These are phyloP conservation scores for Anguilla japonica DNA, from an alignment of 2,113 vertebrate genomes.

Conservation along the genomic window DNA sequence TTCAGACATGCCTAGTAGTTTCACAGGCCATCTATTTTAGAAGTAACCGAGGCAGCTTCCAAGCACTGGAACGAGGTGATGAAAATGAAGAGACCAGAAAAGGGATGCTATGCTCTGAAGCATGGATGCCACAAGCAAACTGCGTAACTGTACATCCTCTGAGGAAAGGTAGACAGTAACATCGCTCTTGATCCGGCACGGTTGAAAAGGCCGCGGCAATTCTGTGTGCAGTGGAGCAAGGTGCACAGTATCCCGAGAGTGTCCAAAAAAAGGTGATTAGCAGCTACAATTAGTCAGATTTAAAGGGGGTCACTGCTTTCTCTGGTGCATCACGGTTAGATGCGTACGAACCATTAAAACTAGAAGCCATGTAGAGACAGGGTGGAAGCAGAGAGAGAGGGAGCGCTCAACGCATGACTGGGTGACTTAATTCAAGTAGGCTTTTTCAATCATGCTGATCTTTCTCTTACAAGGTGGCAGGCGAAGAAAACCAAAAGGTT, in stretches of 20 bases:
- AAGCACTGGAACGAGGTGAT: not conserved
- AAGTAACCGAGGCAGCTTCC: not conserved
- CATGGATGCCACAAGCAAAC: not conserved
- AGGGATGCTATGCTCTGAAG: not conserved
- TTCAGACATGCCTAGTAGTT: not conserved
- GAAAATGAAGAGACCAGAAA: not conserved
- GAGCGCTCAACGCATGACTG: not conserved
- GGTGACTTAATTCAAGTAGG: conserved; percentile 25
- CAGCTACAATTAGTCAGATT: conserved; percentile 31
- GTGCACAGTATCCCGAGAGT: not conserved
- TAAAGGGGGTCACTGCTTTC: conserved; percentile 16
- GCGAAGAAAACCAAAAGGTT: conserved; percentile 20
- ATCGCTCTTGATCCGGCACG: not conserved
- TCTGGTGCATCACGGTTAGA: conserved; percentile 18
- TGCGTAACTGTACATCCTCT: not conserved
- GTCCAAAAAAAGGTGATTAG: conserved; percentile 20
- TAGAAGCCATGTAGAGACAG: not conserved
- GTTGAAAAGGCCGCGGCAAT: not conserved
- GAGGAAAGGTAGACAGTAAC: not conserved
- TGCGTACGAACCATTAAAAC: conserved; percentile 3
- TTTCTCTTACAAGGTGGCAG: conserved; percentile 17
- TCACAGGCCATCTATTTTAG: conserved; percentile 1
- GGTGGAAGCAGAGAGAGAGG: not conserved
- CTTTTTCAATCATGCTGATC: conserved; percentile 26
- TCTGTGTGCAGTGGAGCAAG: not conserved